Conservation (phyloP, 2,888 invertebrate species). For the Chymomyza fuscimana region DNA sequence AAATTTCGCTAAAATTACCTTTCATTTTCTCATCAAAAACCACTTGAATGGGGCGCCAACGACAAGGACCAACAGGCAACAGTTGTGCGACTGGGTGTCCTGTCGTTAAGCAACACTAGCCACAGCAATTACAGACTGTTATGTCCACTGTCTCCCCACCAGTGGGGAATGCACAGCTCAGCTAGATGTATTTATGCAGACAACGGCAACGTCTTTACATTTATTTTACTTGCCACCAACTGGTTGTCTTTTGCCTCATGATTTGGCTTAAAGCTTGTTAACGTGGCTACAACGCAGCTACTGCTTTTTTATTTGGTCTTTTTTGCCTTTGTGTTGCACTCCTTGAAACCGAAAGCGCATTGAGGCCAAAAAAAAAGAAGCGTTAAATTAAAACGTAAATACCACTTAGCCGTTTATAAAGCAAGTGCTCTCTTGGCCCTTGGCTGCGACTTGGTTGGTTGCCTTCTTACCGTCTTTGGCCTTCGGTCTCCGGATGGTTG, state of each 20-base stretch:
- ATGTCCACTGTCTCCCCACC: constrained; percentile 39
- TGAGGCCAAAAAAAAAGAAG: constrained; percentile 57
- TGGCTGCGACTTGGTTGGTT: background rate
- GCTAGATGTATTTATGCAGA: constrained; percentile 8
- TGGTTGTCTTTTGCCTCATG: constrained; percentile 36
- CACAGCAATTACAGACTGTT: constrained; percentile 67
- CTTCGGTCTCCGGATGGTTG: constrained; percentile 25
- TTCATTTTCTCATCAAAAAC: constrained; percentile 78
- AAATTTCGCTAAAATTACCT: constrained; percentile 77
- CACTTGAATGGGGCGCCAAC: constrained; percentile 73
- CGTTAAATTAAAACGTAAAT: constrained; percentile 78
- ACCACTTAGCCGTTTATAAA: constrained; percentile 74
- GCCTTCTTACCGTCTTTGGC: background rate
- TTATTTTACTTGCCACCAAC: constrained; percentile 10
- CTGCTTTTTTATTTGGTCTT: constrained; percentile 30
- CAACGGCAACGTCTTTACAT: background rate
- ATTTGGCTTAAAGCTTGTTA: constrained; percentile 57
- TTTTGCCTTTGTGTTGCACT: constrained; percentile 53
- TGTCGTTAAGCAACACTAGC: constrained; percentile 53
- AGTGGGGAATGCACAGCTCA: background rate
- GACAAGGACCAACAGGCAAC: constrained; percentile 33
- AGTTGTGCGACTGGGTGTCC: constrained; percentile 31
- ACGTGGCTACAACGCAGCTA: constrained; percentile 45
- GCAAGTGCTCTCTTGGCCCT: constrained; percentile 54
- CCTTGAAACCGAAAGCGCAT: constrained; percentile 69